These are phyloP conservation scores for Heliornis fulica DNA, from an alignment of 2,113 vertebrate species.

Conservation along the genomic window DNA sequence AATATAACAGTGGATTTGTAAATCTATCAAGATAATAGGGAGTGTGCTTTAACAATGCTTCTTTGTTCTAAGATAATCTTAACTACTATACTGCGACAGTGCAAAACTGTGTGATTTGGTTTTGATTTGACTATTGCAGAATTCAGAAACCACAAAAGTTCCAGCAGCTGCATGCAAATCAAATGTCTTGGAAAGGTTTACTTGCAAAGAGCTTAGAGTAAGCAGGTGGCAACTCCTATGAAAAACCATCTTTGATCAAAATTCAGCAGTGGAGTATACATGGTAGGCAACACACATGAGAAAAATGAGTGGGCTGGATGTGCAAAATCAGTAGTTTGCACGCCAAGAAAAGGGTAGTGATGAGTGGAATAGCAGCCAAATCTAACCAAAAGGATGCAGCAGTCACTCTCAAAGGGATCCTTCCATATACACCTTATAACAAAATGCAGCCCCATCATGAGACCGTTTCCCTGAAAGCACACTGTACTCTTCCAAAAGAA, in stretches of 20 bases:
- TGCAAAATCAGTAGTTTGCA: neutral
- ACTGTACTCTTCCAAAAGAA: neutral
- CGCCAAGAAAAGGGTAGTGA: neutral
- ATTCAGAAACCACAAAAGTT: slow-evolving; percentile 29
- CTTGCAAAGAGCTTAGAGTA: neutral
- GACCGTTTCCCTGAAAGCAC: neutral
- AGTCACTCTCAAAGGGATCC: neutral
- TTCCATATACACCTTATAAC: neutral
- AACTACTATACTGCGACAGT: neutral
- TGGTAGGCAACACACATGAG: neutral
- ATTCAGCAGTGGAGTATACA: neutral
- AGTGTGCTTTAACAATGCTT: neutral
- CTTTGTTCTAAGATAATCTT: neutral
- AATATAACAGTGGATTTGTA: neutral
- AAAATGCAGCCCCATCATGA: neutral
- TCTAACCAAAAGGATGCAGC: neutral
- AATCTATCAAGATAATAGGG: neutral
- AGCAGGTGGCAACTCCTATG: neutral
- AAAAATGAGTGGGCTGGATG: neutral
- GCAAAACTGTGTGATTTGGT: slow-evolving; percentile 14
- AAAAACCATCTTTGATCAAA: neutral
- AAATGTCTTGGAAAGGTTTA: neutral
- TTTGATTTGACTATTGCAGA: slow-evolving; percentile 63
- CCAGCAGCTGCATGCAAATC: slow-evolving; percentile 63
- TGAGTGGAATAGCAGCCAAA: neutral